phyloP scores from a whole-genome alignment of 2,888 invertebrate species.

The Mythimna lalbum region DNA sequence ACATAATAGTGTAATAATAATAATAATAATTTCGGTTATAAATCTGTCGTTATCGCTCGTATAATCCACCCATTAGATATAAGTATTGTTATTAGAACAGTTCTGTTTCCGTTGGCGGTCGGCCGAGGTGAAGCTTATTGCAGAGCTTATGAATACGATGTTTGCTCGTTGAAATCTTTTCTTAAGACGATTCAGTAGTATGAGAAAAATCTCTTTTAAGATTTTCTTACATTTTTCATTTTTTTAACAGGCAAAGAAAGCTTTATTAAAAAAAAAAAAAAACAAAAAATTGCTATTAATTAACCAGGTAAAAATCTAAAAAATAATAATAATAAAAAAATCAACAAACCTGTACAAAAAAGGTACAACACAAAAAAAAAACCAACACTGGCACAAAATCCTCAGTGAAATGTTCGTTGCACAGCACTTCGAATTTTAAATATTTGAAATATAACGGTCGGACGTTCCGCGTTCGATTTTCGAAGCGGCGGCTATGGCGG shows the following conservation, averaged over 20 bases:
- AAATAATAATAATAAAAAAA: conserved; percentile 47
- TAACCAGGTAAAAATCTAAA: not conserved
- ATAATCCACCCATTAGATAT: conserved; percentile 47
- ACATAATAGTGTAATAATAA: conserved; percentile 47
- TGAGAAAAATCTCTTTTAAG: not conserved
- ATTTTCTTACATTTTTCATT: not conserved
- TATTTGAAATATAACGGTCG: conserved; percentile 72
- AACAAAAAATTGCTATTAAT: not conserved
- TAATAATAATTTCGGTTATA: conserved; percentile 40
- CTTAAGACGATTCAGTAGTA: conserved; percentile 62
- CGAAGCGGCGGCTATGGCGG: conserved; percentile 85
- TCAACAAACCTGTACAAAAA: conserved; percentile 76
- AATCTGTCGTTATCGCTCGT: conserved; percentile 30
- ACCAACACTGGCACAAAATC: conserved; percentile 86
- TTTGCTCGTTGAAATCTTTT: conserved; percentile 85
- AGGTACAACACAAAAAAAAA: conserved; percentile 66
- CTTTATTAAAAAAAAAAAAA: not conserved
- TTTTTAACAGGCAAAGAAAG: not conserved
- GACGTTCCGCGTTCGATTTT: conserved; percentile 79
- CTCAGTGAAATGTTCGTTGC: conserved; percentile 80
- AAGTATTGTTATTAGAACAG: conserved; percentile 49
- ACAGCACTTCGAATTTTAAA: conserved; percentile 81
- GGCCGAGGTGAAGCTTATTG: conserved; percentile 53
- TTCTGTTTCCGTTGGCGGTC: conserved; percentile 60
- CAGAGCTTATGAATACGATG: conserved; percentile 39